Evolutionary conservation across 2,888 invertebrate species (phyloP).

Genomic region (Luffia ferchaultella): DNA sequence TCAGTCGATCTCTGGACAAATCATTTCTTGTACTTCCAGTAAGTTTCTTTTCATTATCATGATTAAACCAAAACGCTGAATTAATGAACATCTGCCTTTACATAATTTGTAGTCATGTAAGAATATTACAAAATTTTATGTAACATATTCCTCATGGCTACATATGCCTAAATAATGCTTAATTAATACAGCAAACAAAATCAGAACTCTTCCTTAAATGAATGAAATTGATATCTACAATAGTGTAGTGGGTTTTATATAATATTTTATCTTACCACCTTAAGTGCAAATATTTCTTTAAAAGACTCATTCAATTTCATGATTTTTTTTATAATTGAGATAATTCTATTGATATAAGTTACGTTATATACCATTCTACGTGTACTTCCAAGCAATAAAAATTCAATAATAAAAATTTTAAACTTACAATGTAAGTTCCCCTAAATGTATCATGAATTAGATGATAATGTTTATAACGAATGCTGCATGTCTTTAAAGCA

Average conservation of each 20-base stretch:
- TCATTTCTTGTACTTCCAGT: constrained; percentile 23
- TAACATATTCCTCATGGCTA: not conserved
- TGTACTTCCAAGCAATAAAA: not conserved
- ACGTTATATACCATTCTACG: not conserved
- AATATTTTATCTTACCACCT: not conserved
- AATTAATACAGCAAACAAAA: not conserved
- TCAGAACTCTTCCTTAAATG: not conserved
- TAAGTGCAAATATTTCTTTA: not conserved
- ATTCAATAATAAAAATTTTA: not conserved
- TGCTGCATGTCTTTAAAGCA: not conserved
- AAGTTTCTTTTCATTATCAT: constrained; percentile 21
- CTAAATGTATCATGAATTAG: not conserved
- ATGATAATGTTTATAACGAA: not conserved
- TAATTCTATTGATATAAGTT: not conserved
- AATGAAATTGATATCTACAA: not conserved
- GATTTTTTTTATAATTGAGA: not conserved
- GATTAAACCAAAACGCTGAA: not conserved
- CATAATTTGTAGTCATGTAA: not conserved
- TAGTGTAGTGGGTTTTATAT: not conserved
- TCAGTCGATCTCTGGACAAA: constrained; percentile 12
- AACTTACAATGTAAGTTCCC: not conserved
- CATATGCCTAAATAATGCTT: not conserved
- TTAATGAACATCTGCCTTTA: not conserved
- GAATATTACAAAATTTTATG: not conserved
- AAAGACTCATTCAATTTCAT: not conserved